Base-by-base conservation (phyloP, 2,888 invertebrate genomes). In the Stegophylla sp. region DNA sequence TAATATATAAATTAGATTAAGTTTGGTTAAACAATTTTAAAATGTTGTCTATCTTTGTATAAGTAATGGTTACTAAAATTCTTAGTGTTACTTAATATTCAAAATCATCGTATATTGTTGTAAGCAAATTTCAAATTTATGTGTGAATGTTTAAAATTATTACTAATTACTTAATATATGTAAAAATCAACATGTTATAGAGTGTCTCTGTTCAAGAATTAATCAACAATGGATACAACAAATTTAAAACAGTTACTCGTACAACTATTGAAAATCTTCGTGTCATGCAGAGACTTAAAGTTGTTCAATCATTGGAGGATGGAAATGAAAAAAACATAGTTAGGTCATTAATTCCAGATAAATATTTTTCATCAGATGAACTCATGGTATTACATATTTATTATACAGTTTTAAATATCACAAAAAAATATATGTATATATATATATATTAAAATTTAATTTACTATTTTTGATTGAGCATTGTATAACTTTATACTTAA, bases 261-360 rank as follows among this genome's bases (percentile, higher is more conserved):
- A 93, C 93, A 77, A 91, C 91, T 84, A 98, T 99, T 82, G 97
- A 98, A 86, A 91, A 93, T 83, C 88, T 98, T 83, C 89, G 98
- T 69, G 89, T 98, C 83, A 96, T 96, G 86, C 96, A 98, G 86
- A 89, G 98, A 17, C 89, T 98, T 45, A 90, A 92, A 84, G 98
- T 98, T 0, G 97, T 99, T 48, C 93, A 97, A 85, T 93, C 93
- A 84, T 88, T 98, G 82, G 98, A 98, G 86, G 95, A 97, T 86
- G 95, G 93, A 82, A 91, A 92, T 41, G 94, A 94, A 85, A 91
- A 91, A 85, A 97, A 96, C 85, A 94, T 97, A 5, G 89, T 98
- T n/a, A 89, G 97, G 83, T 94, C 94, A 84, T 91, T 98, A 82
- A 88, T 90, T 64, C 89, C 90, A 71, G 94, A 94, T 85, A 90